Conservation (phyloP, 2,113 vertebrate species). For the Tretioscincus oriximinensis region DNA sequence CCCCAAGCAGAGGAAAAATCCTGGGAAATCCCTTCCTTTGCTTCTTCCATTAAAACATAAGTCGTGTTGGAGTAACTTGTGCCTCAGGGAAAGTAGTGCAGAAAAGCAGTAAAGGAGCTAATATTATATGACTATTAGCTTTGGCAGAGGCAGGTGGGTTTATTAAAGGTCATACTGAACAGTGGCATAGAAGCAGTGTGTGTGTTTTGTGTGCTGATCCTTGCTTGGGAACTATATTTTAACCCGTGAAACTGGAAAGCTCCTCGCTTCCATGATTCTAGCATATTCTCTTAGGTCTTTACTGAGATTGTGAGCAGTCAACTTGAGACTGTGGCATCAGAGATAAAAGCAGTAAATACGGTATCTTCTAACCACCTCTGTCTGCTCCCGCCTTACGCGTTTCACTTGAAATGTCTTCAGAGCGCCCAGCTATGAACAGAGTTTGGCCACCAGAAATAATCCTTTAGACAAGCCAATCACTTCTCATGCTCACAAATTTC, state of each 20-base stretch:
- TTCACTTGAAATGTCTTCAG: no score
- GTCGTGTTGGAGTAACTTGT: background rate
- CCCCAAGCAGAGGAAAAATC: background rate
- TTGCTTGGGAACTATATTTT: background rate
- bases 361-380: background rate
- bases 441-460: no score
- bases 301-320: no score
- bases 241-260: background rate
- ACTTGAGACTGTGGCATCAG: no score
- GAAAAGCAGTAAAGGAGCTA: constrained; percentile 8
- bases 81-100: constrained; percentile 22
- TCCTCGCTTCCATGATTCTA: background rate
- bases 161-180: constrained; percentile 23
- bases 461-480: no score
- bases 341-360: no score
- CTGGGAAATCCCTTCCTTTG: background rate
- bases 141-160: constrained; percentile 8
- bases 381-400: background rate
- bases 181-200: constrained; percentile 1
- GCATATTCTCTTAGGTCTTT: background rate
- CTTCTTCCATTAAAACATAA: background rate
- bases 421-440: no score
- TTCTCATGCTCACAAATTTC: no score
- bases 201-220: background rate
- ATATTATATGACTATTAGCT: constrained; percentile 15